These are phyloP conservation scores for Bujurquina vittata DNA, from an alignment of 2,113 vertebrate species.

Conservation along the genomic window DNA sequence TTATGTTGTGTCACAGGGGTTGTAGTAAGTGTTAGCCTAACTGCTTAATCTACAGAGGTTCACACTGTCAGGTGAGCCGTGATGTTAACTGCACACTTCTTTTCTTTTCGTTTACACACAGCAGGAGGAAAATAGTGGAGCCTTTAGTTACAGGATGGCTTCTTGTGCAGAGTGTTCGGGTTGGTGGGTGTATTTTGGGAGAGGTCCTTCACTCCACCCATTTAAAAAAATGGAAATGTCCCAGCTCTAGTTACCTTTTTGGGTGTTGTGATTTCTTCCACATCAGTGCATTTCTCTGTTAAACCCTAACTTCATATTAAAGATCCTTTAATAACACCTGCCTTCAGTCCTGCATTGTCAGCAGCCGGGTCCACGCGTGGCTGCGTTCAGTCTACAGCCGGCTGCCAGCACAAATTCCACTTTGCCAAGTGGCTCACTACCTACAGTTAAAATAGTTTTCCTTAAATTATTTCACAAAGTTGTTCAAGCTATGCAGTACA, in stretches of 20 bases:
- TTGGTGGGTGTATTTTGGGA: neutral
- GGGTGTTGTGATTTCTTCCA: neutral
- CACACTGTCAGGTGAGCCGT: too few relatives aligned
- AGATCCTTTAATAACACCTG: neutral
- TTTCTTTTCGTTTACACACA: neutral
- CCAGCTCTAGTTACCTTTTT: neutral
- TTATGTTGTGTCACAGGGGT: too few relatives aligned
- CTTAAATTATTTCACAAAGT: neutral
- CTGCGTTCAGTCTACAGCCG: neutral
- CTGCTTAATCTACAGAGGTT: too few relatives aligned
- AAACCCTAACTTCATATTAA: constrained; percentile 4
- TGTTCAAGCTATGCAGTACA: neutral
- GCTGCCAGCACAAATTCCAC: neutral
- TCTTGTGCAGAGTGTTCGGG: neutral
- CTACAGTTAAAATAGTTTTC: neutral
- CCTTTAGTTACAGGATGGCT: neutral
- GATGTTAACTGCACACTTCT: too few relatives aligned
- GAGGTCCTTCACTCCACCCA: neutral
- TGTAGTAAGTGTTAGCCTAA: too few relatives aligned
- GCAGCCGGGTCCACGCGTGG: neutral
- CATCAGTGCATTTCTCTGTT: neutral
- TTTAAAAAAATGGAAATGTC: neutral
- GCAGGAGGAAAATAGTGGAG: neutral
- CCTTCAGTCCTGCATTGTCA: neutral
- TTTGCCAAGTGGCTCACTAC: neutral